A percentile compares a stretch with the other conserved stretches of the same genome.
These are phyloP conservation scores for Phodopus roborovskii DNA, from an alignment of 2,113 vertebrate species.

Conservation along the genomic window DNA sequence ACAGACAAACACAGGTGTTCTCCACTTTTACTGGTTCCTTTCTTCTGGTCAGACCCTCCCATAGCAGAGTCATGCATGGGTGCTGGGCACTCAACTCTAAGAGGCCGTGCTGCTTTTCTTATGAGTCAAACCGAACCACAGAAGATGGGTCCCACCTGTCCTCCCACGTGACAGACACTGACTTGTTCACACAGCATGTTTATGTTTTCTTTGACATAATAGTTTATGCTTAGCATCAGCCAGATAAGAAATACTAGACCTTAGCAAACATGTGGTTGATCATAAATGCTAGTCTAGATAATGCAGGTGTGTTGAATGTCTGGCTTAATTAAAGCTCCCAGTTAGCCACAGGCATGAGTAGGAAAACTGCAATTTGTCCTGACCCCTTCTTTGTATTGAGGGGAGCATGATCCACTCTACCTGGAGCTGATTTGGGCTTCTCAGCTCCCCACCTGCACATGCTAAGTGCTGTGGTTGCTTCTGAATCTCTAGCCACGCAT, in stretches of 20 bases:
- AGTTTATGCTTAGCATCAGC: constrained; percentile 5
- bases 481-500: too few species aligned
- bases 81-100: neutral
- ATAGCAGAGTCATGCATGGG: neutral
- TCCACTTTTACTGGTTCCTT: neutral
- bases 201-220: constrained; percentile 1
- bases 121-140: constrained; percentile 14
- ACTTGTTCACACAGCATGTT: neutral
- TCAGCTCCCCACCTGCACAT: neutral
- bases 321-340: constrained; percentile 1
- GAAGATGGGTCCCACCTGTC: neutral
- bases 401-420: neutral
- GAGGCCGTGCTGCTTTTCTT: neutral
- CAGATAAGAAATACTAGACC: neutral
- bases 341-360: neutral
- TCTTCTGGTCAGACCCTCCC: neutral
- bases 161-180: neutral
- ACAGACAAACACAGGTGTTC: neutral
- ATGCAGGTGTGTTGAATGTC: neutral
- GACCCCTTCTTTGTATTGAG: neutral
- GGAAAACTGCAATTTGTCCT: neutral
- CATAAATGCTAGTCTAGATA: neutral
- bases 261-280: neutral
- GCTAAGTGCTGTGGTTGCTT: neutral
- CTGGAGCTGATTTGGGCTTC: neutral